Base-by-base conservation (phyloP, 30 jellyfish, hydroid and myxozoan genomes). In the Pelagia noctiluca region DNA sequence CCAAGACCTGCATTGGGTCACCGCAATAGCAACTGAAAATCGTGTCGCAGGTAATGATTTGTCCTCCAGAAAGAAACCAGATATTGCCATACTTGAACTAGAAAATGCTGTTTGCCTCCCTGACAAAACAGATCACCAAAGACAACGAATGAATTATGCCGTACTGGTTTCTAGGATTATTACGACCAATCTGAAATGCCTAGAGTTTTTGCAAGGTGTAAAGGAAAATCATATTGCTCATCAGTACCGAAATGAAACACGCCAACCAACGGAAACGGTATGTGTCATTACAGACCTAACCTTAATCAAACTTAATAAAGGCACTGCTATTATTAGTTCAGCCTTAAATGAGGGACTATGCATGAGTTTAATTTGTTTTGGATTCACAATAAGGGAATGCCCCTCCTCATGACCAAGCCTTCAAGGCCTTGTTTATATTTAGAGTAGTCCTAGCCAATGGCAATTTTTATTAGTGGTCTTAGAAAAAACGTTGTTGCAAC, bases 181-280 rank as follows among this genome's bases (percentile, higher is more conserved):
- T 5, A 60, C 72, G 11, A n/a, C 8, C 11, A 5, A 22, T 10
- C 10, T 60, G 36, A 46, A 38, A 21, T 38, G 69, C 42, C 38
- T 71, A 47, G 22, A 71, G 30, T 19, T 48, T 0, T 37, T 71
- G 19, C 24, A 38, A 33, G 69, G 38, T 0, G 67, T 71, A 19
- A 48, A 7, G 16, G 71, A 34, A 19, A 36, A 21, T 21, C 83
- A 71, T 46, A 71, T 48, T 18, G 12, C 16, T 23, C 83, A 71
- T 67, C 63, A 29, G 35, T 65, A 65, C 35, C 18, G 50, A 13
- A 22, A 16, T 26, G 78, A 65, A 29, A 65, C 78, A 65, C 28
- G 78, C 78, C 28, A 65, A 65, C 78, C 78, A 1, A 65, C 78
- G 33, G 78, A 65, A 22, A 65, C 78, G 33, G 64, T 65, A 53